These are phyloP conservation scores for Pao palembangensis DNA, from an alignment of 2,113 vertebrate species.

Conservation along the genomic window DNA sequence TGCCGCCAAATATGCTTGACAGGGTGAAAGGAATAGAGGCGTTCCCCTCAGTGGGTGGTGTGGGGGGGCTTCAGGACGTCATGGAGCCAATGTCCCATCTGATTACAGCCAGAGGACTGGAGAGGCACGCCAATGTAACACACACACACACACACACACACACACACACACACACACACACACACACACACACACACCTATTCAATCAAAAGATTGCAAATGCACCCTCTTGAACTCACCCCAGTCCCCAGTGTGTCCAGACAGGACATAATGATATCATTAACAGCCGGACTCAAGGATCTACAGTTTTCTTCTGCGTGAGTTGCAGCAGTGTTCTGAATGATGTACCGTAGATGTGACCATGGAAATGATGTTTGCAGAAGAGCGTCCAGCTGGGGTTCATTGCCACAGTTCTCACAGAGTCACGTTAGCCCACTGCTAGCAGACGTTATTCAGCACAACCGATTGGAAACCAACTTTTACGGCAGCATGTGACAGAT, in stretches of 20 bases:
- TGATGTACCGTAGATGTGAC: too few species aligned
- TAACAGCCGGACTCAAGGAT: slow-evolving; percentile 48
- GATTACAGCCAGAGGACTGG: slow-evolving; percentile 72
- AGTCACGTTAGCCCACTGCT: too few species aligned
- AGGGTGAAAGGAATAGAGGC: slow-evolving; percentile 57
- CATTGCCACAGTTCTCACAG: too few species aligned
- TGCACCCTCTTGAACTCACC: slow-evolving; percentile 29
- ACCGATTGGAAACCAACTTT: too few species aligned
- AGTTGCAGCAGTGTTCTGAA: too few species aligned
- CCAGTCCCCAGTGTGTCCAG: slow-evolving; percentile 22
- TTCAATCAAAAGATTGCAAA: slow-evolving; percentile 32
- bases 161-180: slow-evolving; percentile 3
- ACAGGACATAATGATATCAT: slow-evolving; percentile 70
- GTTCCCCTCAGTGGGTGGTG: slow-evolving; percentile 57
- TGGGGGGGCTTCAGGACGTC: slow-evolving; percentile 61
- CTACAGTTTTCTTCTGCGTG: too few species aligned
- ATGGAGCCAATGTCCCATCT: slow-evolving; percentile 76
- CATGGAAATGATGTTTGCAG: too few species aligned
- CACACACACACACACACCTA: slow-evolving; percentile 14
- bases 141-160: slow-evolving; percentile 14
- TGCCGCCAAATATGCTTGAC: slow-evolving; percentile 55
- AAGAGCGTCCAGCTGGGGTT: too few species aligned
- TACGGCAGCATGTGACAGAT: too few species aligned
- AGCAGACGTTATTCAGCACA: too few species aligned
- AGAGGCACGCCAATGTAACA: slow-evolving; percentile 68